Evolutionary conservation across 53 echinoderm and acorn worm genomes (phyloP).

Genomic region (Echinometra lucunter): DNA sequence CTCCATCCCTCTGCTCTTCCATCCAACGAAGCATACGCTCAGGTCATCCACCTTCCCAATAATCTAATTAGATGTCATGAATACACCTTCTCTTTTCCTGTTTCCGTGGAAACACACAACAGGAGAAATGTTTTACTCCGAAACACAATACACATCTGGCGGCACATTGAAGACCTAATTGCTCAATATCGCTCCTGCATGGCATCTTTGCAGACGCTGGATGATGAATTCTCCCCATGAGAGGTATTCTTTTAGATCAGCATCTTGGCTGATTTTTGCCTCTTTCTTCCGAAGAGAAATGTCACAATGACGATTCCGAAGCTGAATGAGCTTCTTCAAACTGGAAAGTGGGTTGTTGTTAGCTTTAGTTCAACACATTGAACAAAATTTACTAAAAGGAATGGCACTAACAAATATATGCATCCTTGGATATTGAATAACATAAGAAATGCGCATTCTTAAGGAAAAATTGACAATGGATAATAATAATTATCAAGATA

Average conservation of each 20-base stretch:
- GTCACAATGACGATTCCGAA: constrained; percentile 5
- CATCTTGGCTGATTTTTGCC: constrained; percentile 11
- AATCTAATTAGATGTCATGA: constrained; percentile 59
- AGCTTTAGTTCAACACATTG: neutral
- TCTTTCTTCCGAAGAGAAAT: neutral
- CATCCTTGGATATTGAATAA: neutral
- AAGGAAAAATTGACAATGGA: neutral
- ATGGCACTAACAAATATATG: neutral
- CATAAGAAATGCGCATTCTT: neutral
- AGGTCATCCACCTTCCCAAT: constrained; percentile 55
- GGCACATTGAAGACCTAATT: constrained; percentile 26
- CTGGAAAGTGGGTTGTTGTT: neutral
- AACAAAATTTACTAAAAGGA: neutral
- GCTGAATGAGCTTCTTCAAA: neutral
- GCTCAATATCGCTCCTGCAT: constrained; percentile 27
- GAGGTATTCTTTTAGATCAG: constrained; percentile 43
- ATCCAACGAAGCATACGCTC: constrained; percentile 5
- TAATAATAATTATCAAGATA: neutral
- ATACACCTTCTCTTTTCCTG: constrained; percentile 61
- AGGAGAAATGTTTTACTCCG: constrained; percentile 40
- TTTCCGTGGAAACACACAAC: constrained; percentile 52
- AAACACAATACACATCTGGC: constrained; percentile 53
- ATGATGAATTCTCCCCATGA: constrained; percentile 31
- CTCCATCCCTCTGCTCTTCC: neutral
- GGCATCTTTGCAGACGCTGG: constrained; percentile 28